Conservation (phyloP, 1,140 invertebrate genomes). For the Diuraphis noxia region DNA sequence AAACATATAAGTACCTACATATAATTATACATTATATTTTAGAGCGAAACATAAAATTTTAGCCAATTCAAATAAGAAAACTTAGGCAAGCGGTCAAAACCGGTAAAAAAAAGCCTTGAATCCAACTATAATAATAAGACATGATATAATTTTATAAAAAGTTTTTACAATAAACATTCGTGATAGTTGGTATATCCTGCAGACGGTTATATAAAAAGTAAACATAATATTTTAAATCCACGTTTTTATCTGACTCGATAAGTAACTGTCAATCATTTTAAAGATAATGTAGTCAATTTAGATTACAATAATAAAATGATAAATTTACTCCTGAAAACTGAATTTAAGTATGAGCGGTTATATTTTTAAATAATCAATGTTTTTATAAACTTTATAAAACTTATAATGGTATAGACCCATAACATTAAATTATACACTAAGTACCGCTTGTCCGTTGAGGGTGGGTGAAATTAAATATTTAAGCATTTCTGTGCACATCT, state of each 20-base stretch:
- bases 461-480: conserved; percentile 42
- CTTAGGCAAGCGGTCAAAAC: background rate
- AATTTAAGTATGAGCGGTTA: background rate
- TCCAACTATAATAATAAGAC: background rate
- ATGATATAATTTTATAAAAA: background rate
- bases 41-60: background rate
- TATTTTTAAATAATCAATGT: conserved; percentile 40
- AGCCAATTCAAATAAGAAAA: background rate
- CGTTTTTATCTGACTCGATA: background rate
- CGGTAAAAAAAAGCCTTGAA: background rate
- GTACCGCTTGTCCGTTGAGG: background rate
- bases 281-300: conserved; percentile 5
- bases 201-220: background rate
- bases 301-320: conserved; percentile 21
- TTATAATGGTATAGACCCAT: conserved; percentile 15
- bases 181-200: background rate
- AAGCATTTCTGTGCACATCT: conserved; percentile 31
- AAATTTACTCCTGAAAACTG: background rate
- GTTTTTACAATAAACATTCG: background rate
- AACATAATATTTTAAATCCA: background rate
- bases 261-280: conserved; percentile 20
- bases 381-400: conserved; percentile 45
- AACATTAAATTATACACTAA: conserved; percentile 34
- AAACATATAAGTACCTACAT: background rate
- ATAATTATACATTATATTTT: too few relatives aligned